A percentile compares a stretch with the other conserved stretches of the same genome.
Conservation (phyloP, 2,113 vertebrate species). For the Rafetus swinhoei region DNA sequence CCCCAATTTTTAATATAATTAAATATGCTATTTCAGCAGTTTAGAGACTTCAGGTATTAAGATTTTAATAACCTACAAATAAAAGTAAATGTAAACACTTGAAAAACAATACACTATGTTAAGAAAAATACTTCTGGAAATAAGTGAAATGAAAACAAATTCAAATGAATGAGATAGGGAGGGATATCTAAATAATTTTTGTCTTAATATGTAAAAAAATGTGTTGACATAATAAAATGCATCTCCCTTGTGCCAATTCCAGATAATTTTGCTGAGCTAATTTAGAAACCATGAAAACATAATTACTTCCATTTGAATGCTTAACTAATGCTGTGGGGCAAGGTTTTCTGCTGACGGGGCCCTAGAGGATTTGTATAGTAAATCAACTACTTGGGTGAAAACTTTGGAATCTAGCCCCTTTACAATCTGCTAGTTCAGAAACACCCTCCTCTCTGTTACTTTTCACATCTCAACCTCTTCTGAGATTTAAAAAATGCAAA, state of each 20-base stretch:
- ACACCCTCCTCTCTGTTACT: neutral
- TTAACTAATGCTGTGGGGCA: conserved; percentile 65
- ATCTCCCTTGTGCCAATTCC: conserved; percentile 59
- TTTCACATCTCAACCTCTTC: neutral
- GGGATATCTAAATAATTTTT: conserved; percentile 30
- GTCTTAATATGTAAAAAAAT: conserved; percentile 34
- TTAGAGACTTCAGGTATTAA: neutral
- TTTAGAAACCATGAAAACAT: conserved; percentile 72
- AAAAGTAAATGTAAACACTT: neutral
- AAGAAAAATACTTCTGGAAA: neutral
- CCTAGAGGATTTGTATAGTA: conserved; percentile 38
- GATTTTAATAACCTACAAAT: neutral
- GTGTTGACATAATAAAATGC: conserved; percentile 74
- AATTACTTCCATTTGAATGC: conserved; percentile 71
- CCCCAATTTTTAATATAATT: neutral
- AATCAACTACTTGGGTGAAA: conserved; percentile 59
- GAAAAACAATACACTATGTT: neutral
- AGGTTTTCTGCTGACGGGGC: conserved; percentile 46
- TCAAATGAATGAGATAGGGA: neutral
- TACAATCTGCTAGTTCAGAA: conserved; percentile 15
- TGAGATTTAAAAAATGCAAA: neutral
- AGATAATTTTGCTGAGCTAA: conserved; percentile 67
- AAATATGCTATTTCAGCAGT: neutral
- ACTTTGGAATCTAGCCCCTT: neutral
- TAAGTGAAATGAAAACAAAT: neutral